Conservation (phyloP, 2,888 invertebrate species). For the Agriopis leucophaearia region DNA sequence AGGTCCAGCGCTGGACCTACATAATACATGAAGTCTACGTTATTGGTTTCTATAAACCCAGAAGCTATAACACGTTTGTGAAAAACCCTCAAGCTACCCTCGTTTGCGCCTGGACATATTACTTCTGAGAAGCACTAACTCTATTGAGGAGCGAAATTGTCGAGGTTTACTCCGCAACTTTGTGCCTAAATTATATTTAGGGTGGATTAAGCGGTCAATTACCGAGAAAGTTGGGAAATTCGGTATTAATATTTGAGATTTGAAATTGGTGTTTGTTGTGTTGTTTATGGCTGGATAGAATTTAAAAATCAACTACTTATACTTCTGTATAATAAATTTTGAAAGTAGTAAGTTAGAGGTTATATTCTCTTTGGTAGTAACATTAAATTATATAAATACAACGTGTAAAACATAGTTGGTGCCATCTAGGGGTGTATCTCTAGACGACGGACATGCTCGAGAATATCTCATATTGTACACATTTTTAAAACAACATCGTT, state of each 20-base stretch:
- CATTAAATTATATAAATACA: no score
- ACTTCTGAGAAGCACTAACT: conserved; percentile 33
- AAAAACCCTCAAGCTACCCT: not conserved
- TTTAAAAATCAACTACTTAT: not conserved
- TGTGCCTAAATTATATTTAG: conserved; percentile 33
- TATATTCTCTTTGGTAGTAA: no score
- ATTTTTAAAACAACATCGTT: no score
- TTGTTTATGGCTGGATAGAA: no score
- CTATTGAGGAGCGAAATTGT: conserved; percentile 40
- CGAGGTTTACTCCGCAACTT: conserved; percentile 31
- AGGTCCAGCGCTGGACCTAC: no score
- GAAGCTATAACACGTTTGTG: conserved; percentile 7
- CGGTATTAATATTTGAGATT: no score
- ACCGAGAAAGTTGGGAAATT: not conserved
- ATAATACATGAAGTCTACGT: not conserved
- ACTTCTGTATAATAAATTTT: not conserved
- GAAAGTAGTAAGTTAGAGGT: no score
- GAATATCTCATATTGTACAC: no score
- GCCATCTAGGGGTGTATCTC: no score
- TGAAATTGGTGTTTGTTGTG: no score
- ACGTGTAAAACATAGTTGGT: no score
- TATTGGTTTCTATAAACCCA: not conserved
- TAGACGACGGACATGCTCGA: no score
- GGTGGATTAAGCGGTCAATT: conserved; percentile 18
- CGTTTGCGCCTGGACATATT: not conserved